Base-by-base conservation (phyloP, 1,140 invertebrate species). In the Triops longicaudatus region DNA sequence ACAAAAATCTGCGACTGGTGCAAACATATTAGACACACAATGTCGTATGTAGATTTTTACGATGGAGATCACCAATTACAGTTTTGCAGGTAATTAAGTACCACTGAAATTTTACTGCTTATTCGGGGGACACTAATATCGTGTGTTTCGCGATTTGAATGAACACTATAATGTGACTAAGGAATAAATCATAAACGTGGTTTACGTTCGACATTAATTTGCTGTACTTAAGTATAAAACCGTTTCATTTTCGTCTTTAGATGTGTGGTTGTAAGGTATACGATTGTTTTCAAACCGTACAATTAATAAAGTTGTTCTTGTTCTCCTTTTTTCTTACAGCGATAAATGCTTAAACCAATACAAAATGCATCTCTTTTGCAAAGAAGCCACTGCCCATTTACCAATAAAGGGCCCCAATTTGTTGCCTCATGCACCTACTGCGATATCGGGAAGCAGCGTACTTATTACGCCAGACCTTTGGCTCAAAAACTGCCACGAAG, bases 1-100 rank as follows among this genome's bases (percentile, higher is more conserved):
- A 93, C 93, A 77, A 94, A 94, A 84, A 92, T 92, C n/a, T 96
- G 94, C 82, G 93, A 96, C 83, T 96, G 94, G 93, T 97, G 94
- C 83, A 89, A 92, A 79, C 93, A 96, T 81, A 90, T 96, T 11
- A 85, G 93, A 27, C 93, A 95, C 81, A 94, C 94, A 0, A 92
- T 96, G n/a, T 95, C 92, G 80, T 95, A 95, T 81, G 93, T 95
- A 22, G 94, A 96, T 83, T 94, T 95, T 83, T 88, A 89, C 75
- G 86, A 86, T 78, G 86, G 86, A 1, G 85, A 87, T 72, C 83
- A 84, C 31, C 85, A 86, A 77, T 81, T 87, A n/a, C 86, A 87
- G 80, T 87, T 87, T 80, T 89, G 88, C 82, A 86, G 84, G 86
- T 88, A 81, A 37, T 37, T 37, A 37, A 37, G 7, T 4, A n/a